Percentiles rank a stretch among this genome's conserved stretches.
Conservation (phyloP, 2,888 invertebrate genomes). For the Yponomeuta cagnagella region DNA sequence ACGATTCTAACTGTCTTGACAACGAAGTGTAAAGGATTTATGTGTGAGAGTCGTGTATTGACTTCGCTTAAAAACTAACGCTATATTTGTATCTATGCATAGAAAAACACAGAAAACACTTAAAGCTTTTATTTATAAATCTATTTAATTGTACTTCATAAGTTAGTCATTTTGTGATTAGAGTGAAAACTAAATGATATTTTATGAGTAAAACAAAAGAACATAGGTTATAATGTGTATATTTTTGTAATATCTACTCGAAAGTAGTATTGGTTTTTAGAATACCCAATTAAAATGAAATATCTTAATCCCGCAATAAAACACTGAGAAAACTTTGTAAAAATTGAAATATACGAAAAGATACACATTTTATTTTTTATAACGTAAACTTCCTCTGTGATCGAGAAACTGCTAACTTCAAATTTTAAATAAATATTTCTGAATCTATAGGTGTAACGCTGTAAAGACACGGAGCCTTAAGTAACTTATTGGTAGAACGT, state of each 20-base stretch:
- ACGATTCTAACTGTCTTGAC: conserved; percentile 20
- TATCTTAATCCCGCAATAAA: conserved; percentile 1
- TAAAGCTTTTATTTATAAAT: conserved; percentile 27
- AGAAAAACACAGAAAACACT: conserved; percentile 17
- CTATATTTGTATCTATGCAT: not conserved
- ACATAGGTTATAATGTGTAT: conserved; percentile 26
- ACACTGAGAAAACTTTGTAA: conserved; percentile 14
- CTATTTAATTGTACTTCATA: conserved; percentile 26
- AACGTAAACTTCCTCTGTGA: conserved; percentile 28
- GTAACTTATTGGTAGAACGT: conserved; percentile 56
- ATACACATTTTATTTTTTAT: conserved; percentile 29
- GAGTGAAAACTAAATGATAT: conserved; percentile 20
- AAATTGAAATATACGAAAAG: conserved; percentile 25
- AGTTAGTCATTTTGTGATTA: conserved; percentile 28
- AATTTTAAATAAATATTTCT: not conserved
- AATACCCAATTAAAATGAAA: not conserved
- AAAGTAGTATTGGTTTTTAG: not conserved
- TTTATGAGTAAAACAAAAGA: conserved; percentile 7
- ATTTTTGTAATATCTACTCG: conserved; percentile 26
- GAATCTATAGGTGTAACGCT: conserved; percentile 25
- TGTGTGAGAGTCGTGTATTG: conserved; percentile 13
- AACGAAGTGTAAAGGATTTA: conserved; percentile 23
- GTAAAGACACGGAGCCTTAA: conserved; percentile 48
- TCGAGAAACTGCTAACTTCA: conserved; percentile 19
- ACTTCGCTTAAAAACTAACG: conserved; percentile 19